Percentiles rank a stretch among this genome's conserved stretches.
phyloP scores from a whole-genome alignment of 2,113 vertebrate genomes.

The Cervus canadensis region DNA sequence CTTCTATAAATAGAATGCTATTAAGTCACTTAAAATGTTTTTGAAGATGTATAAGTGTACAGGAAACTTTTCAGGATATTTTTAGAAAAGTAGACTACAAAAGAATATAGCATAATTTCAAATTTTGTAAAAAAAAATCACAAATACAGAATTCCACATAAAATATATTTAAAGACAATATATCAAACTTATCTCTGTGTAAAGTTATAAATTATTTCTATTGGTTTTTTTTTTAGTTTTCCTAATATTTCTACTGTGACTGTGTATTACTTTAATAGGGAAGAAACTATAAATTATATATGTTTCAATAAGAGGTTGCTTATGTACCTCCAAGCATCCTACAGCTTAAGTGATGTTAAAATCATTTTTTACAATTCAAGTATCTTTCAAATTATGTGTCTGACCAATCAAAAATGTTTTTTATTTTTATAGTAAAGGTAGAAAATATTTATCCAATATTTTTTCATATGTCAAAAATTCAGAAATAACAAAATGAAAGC shows the following conservation, averaged over 20 bases:
- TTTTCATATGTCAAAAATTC: neutral
- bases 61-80: neutral
- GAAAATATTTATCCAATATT: neutral
- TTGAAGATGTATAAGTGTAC: neutral
- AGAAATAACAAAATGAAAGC: neutral
- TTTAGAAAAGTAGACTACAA: neutral
- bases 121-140: neutral
- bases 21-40: neutral
- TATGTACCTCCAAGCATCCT: neutral
- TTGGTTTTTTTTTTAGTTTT: neutral
- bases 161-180: neutral
- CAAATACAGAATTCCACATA: neutral
- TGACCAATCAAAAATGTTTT: neutral
- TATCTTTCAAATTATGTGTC: neutral
- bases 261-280: neutral
- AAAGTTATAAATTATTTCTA: neutral
- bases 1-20: neutral
- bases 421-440: neutral
- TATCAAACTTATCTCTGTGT: neutral
- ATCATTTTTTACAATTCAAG: neutral
- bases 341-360: slow-evolving; percentile 1
- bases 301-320: neutral
- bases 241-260: neutral
- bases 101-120: neutral
- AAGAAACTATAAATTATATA: neutral